Base-by-base conservation (phyloP, 2,888 invertebrate species). In the Acleris cristana region DNA sequence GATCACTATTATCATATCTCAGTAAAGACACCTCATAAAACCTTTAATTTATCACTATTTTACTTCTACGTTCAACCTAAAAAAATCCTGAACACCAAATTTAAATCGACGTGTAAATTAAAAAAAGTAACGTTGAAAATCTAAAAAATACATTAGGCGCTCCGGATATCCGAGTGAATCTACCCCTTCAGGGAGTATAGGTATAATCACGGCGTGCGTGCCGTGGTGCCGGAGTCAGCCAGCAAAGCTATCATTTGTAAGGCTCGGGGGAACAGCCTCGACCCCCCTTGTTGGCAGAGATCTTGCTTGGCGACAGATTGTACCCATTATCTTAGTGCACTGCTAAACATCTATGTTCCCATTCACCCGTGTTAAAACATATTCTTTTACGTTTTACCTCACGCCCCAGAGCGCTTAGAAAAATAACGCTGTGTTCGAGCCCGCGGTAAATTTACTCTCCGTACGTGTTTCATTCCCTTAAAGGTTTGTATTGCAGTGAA, bases 231-330 rank as follows among this genome's bases (percentile, higher is more conserved):
- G 63, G 65, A 69, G 68, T 70, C 70, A 65, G 58, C 59, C 68
- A 70, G 74, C 66, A 71, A 75, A 78, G 75, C 76, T 72, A 76
- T 77, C 75, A 79, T 82, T 81, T 81, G 76, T 81, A 79, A 78
- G 75, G 78, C 81, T 81, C 74, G 74, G 64, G 71, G 74, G 70
- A 73, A 70, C 62, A 69, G 71, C 73, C 71, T 75, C 65, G 77
- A 18, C 51, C 78, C 76, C 75, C 74, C 73, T 71, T 73, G 73
- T 75, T 74, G 76, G 77, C 75, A 74, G 74, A 72, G 49, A 61
- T 61, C 51, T 61, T 52, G 3, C 58, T 63, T 10, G 51, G n/a
- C 59, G 59, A 60, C 52, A 54, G 53, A 63, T 63, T 58, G 53
- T 54, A 58, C 63, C 63, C 49, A 58, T 67, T 67, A 67, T 63